Evolutionary conservation across 2,113 vertebrate genomes (phyloP), one percentile per base, ranked within the genome.

Genomic region (Thamnophis sirtalis): DNA sequence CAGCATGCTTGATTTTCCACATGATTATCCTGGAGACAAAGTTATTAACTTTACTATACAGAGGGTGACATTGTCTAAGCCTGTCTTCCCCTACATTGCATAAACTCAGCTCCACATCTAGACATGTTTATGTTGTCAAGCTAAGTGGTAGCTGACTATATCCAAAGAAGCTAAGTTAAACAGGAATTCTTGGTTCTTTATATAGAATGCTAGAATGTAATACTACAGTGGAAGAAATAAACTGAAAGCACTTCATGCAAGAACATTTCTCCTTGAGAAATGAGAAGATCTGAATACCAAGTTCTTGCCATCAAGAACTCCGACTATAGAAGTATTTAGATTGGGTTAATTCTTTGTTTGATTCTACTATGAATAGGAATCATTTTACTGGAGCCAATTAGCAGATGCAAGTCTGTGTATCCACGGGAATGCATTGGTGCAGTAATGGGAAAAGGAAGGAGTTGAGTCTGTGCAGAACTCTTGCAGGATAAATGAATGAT

Each of bases 51-150:
- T 88, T 56, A 88, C 43, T 19, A 55, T 84, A 49, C 13, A 33
- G 11, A 6, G 7, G 86, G 17, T 55, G 58, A 38, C 68, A 80
- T 80, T 38, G 5, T 38, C 50, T 68, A 38, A 33, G 38, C 26
- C 63, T 56, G 22, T 87, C 49, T 21, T 84, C 51, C 80, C 19
- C 26, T 58, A 11, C 28, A 68, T 33, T 33, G 63, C 60, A 63
- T 26, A 63, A 63, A n/a, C 26, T 9, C 24, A 13, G 60, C 13
- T 68, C 93, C 88, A 91, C 68, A 85, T 5, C 86, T 94, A 88
- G 43, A 80, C 11, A 0, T 68, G 33, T 86, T 58, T 94, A 93
- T 90, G 48, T 94, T 93, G 90, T 58, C 68, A 91, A 63, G 53
- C 49, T 91, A 87, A 68, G 33, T 51, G 50, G 0, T 4, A 93